phyloP scores from a whole-genome alignment of 2,888 invertebrate species.

The Tholera decimalis region DNA sequence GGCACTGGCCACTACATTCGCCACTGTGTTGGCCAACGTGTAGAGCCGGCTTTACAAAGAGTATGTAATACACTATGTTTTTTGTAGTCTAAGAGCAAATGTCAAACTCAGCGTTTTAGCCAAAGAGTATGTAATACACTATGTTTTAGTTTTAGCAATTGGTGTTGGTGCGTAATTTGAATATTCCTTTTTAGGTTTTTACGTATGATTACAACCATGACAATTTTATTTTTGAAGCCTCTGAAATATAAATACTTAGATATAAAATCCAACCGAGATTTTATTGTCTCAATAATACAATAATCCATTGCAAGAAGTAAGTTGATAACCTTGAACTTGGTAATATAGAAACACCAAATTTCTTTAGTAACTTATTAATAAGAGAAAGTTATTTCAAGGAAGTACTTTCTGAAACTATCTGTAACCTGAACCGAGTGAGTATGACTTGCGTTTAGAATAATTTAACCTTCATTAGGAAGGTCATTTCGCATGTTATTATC shows the following conservation, averaged over 20 bases:
- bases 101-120: constrained; percentile 17
- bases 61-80: not conserved
- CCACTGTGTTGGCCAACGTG: no score
- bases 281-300: constrained; percentile 18
- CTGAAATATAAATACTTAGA: constrained; percentile 1
- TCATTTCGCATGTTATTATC: constrained; percentile 39
- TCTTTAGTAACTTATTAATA: constrained; percentile 3
- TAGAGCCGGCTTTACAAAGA: no score
- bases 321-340: constrained; percentile 54
- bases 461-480: constrained; percentile 55
- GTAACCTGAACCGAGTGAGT: constrained; percentile 43
- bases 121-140: no score
- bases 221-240: constrained; percentile 1
- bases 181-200: constrained; percentile 12
- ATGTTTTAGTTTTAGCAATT: not conserved
- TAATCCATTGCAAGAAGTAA: constrained; percentile 9
- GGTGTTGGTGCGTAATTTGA: constrained; percentile 55
- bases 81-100: constrained; percentile 13
- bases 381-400: constrained; percentile 11
- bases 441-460: constrained; percentile 38
- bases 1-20: no score
- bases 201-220: constrained; percentile 24
- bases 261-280: constrained; percentile 19
- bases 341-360: constrained; percentile 23
- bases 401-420: constrained; percentile 17